These are phyloP conservation scores for Dallia pectoralis DNA, from an alignment of 2,797 vertebrate genomes.

Conservation along the genomic window DNA sequence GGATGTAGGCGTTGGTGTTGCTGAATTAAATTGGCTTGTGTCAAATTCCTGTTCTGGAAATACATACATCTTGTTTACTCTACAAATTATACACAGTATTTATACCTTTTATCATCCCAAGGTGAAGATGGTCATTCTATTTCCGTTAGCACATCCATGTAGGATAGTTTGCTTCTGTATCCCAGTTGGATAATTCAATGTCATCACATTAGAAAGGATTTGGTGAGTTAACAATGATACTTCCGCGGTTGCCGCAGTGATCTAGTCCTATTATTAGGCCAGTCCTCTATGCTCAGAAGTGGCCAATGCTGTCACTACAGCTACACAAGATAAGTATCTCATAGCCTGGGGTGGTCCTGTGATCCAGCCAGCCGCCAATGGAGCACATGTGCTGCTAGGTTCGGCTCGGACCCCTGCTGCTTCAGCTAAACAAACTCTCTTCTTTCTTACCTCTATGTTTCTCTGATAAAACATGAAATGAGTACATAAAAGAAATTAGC, in stretches of 20 bases:
- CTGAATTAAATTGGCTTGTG: conserved; percentile 2
- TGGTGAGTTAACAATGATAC: background rate
- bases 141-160: background rate
- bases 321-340: background rate
- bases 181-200: too few species aligned
- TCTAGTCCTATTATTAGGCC: background rate
- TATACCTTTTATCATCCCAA: background rate
- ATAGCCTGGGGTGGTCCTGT: background rate
- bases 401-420: too few species aligned
- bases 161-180: background rate
- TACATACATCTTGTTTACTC: conserved; percentile 9
- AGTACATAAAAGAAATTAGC: too few species aligned
- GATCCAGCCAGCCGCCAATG: background rate
- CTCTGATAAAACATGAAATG: too few species aligned
- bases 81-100: conserved; percentile 1
- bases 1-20: background rate
- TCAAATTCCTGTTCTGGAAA: conserved; percentile 8
- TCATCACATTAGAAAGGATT: too few species aligned
- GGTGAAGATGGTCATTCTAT: background rate
- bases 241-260: background rate
- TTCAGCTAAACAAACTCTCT: too few species aligned
- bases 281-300: background rate
- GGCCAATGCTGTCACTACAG: background rate
- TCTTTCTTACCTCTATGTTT: too few species aligned
- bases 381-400: too few species aligned